Base-by-base conservation (phyloP, 1,140 invertebrate species). In the Ostrea edulis region DNA sequence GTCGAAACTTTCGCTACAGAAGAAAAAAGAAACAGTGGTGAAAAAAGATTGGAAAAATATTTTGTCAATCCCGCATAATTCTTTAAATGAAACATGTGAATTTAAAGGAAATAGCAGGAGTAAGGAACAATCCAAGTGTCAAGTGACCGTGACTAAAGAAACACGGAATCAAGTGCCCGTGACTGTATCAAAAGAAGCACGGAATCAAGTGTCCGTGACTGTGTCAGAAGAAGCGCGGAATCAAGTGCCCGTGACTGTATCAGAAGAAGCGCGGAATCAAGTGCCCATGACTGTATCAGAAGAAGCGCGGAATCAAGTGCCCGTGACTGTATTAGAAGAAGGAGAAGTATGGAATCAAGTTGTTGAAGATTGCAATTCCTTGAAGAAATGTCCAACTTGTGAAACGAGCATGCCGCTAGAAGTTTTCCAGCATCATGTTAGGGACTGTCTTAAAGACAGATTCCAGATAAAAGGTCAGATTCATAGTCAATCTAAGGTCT, bases 81-180 rank as follows among this genome's bases (percentile, higher is more conserved):
- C 17, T n/a, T 81, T 90, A 12, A 88, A 90, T 86, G 89, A 90
- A 82, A 88, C 89, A 22, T 62, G 85, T 88, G 89, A 90, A 62
- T 90, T 90, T 77, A 77, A 71, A 84, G 55, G 35, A 84, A 84
- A 17, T 84, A 84, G 58, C 62, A 54, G 62, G 14, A 54, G n/a
- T 20, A 29, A n/a, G 22, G 14, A 87, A 29, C 35, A 29, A 58
- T 44, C 29, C 14, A 44, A 12, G 9, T 55, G 44, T 58, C 8
- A 81, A 52, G 12, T 53, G 25, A 12, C 65, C 3, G 22, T 62
- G 7, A 52, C 14, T 20, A 77, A 44, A 20, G 8, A 20, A 68
- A 20, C 29, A 54, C 12, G 4, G 8, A 35, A n/a, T 82, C 8
- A 77, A 51, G 11, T 53, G 22, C 17, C 65, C 2, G n/a, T 58